Evolutionary conservation across 2,888 invertebrate species (phyloP).

Genomic region (Prenolepis imparis): DNA sequence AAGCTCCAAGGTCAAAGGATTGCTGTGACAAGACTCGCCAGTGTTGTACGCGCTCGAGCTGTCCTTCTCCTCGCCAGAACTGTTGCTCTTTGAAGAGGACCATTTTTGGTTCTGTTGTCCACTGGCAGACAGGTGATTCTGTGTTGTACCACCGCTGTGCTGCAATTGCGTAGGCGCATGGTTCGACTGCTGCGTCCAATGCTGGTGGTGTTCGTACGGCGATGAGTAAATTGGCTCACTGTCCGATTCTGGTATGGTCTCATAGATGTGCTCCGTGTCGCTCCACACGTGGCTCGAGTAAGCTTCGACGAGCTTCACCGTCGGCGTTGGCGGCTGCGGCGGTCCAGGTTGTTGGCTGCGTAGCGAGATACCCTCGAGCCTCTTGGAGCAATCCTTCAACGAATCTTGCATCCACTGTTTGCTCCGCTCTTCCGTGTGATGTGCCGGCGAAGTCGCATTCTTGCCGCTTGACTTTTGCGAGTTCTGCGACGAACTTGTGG

Average conservation of each 20-base stretch:
- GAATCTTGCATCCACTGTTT: constrained; percentile 81
- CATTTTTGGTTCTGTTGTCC: constrained; percentile 71
- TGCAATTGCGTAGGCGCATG: constrained; percentile 44
- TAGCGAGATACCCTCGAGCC: constrained; percentile 77
- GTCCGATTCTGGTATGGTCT: constrained; percentile 89
- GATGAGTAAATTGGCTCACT: constrained; percentile 89
- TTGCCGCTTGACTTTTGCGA: constrained; percentile 69
- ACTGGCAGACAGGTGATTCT: constrained; percentile 52
- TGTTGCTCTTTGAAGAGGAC: constrained; percentile 85
- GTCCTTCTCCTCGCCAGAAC: constrained; percentile 88
- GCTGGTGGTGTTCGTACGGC: constrained; percentile 87
- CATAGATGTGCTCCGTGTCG: constrained; percentile 90
- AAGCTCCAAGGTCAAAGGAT: constrained; percentile 88
- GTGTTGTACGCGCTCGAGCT: constrained; percentile 92
- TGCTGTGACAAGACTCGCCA: constrained; percentile 92
- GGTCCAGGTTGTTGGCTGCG: constrained; percentile 78
- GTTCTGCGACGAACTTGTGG: constrained; percentile 77
- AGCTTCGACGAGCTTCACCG: constrained; percentile 80
- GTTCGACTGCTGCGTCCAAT: constrained; percentile 71
- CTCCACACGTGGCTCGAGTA: constrained; percentile 83
- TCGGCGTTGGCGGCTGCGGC: constrained; percentile 82
- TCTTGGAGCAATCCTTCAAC: constrained; percentile 81
- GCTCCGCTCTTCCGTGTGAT: constrained; percentile 77
- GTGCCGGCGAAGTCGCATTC: constrained; percentile 73
- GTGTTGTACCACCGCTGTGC: constrained; percentile 38